These are phyloP conservation scores for Furnarius figulus DNA, from an alignment of 2,113 vertebrate species.

Conservation along the genomic window DNA sequence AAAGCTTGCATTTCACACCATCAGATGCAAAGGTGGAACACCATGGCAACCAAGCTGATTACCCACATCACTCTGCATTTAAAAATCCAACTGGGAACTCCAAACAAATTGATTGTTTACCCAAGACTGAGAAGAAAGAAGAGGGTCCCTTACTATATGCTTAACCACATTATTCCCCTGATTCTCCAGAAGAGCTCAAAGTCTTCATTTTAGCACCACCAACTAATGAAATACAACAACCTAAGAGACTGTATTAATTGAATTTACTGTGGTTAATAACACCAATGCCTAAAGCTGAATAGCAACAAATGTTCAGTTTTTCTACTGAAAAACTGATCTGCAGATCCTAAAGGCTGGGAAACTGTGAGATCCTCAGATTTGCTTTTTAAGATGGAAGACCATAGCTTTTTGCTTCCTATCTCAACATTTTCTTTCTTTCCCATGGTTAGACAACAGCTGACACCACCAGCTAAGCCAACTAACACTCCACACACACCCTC, in stretches of 20 bases:
- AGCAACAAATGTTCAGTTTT: not conserved
- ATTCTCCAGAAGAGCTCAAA: not conserved
- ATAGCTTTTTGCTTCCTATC: not conserved
- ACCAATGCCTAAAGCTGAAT: not conserved
- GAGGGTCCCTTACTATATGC: not conserved
- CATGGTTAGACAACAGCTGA: not conserved
- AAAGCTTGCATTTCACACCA: not conserved
- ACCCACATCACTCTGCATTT: not conserved
- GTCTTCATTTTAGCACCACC: not conserved
- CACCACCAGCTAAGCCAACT: not conserved
- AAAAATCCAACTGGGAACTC: not conserved
- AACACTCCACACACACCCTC: not conserved
- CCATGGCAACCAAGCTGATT: conserved; percentile 46
- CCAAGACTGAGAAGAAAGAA: not conserved
- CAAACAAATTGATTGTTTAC: not conserved
- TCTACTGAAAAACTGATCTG: not conserved
- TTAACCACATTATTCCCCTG: not conserved
- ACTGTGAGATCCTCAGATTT: not conserved
- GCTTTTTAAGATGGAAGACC: not conserved
- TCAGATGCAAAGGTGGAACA: not conserved
- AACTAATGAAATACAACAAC: not conserved
- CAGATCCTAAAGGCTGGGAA: not conserved
- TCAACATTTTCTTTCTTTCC: not conserved
- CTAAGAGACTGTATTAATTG: not conserved
- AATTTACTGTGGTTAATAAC: not conserved